Evolutionary conservation across 2,113 vertebrate genomes (phyloP), one percentile per base, ranked within the genome.

Genomic region (Cyprinodon tularosa): DNA sequence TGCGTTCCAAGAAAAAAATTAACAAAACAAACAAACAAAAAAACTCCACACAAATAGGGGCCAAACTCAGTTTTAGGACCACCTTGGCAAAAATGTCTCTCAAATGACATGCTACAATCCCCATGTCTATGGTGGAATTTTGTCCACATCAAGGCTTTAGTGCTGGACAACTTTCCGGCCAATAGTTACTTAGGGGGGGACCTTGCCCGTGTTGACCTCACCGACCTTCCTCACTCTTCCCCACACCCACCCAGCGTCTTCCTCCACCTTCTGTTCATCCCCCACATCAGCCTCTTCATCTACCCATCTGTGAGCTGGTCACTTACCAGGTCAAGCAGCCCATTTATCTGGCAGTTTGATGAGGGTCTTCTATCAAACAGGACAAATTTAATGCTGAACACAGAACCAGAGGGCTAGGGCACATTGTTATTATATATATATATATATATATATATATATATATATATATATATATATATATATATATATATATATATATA

Each of bases 31-130:
- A 9, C 6, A 53, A 57, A 29, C 29, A 29, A 29, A 29, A 78
- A 82, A 88, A 81, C 69, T 62, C 66, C 71, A 69, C 81, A 84
- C 76, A 67, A 61, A 38, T 40, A 17, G 65, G 68, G 69, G 68
- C 71, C 71, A 70, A 42, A 72, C 76, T 88, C 76, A 59, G 60
- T 77, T 91, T 91, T 93, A 91, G 90, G 89, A 91, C 83, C 85
- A 82, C 86, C 86, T 85, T 64, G 89, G 77, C 88, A 87, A 84
- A 66, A 89, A 82, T 78, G 45, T 84, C 85, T 83, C 80, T 78
- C 90, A 93, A 88, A 87, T 83, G 89, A 92, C 84, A 48, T 91
- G 92, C 77, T 87, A 93, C 91, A 94, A 90, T 94, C 89, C 93
- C 80, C 87, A 93, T 89, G 86, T 76, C 83, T 63, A 68, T 89